Evolutionary conservation across 2,888 invertebrate species (phyloP).

Genomic region (Drosophila siamana): DNA sequence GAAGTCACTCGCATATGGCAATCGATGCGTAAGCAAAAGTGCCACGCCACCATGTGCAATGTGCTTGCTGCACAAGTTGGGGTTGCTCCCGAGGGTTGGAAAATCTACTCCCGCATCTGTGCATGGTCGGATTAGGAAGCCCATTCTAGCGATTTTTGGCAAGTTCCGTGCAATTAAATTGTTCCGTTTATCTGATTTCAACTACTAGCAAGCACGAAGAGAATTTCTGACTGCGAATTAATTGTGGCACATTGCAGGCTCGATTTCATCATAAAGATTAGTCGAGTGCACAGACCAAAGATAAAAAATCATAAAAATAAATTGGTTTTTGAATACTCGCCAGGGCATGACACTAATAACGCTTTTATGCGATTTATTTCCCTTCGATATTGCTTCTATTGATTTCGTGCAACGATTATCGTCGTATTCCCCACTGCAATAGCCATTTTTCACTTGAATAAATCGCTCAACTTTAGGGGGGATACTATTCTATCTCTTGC

Average conservation of each 20-base stretch:
- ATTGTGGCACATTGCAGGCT: slow-evolving; percentile 63
- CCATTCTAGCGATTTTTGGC: slow-evolving; percentile 40
- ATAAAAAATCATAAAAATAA: slow-evolving; percentile 72
- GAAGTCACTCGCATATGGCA: slow-evolving; percentile 53
- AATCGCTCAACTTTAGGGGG: slow-evolving; percentile 4
- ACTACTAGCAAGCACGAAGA: slow-evolving; percentile 49
- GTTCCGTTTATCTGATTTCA: slow-evolving; percentile 55
- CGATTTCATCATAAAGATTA: slow-evolving; percentile 74
- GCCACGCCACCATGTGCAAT: slow-evolving; percentile 56
- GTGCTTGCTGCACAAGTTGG: slow-evolving; percentile 58
- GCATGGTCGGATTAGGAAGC: slow-evolving; percentile 8
- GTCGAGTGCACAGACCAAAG: slow-evolving; percentile 16
- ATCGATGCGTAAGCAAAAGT: slow-evolving; percentile 75
- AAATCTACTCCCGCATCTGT: slow-evolving; percentile 4
- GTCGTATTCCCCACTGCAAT: slow-evolving; percentile 29
- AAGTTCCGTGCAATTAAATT: slow-evolving; percentile 71
- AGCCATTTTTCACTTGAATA: slow-evolving; percentile 37
- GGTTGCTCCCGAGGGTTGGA: slow-evolving; percentile 53
- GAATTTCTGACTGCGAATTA: slow-evolving; percentile 42
- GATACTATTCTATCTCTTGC: neutral
- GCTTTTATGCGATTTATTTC: slow-evolving; percentile 53
- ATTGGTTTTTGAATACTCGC: slow-evolving; percentile 60
- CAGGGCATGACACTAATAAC: slow-evolving; percentile 34
- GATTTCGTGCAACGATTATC: slow-evolving; percentile 58
- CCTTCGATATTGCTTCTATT: slow-evolving; percentile 48